Conservation (phyloP, 2,888 invertebrate species). For the Nudaria mundana region DNA sequence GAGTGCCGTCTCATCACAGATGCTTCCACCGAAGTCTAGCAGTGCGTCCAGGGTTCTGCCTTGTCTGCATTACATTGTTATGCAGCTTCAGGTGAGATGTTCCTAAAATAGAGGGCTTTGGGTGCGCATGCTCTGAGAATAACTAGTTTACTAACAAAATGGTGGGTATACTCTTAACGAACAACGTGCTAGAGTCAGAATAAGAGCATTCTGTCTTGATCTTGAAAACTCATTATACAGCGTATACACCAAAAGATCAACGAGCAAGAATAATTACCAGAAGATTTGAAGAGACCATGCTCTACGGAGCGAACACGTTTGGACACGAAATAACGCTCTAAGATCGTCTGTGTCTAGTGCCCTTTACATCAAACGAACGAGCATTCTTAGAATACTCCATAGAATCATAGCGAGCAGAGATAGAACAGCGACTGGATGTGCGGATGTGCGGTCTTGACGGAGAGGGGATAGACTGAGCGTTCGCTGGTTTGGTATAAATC, state of each 20-base stretch:
- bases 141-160: constrained; percentile 2
- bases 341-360: too few relatives aligned
- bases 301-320: neutral
- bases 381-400: constrained; percentile 9
- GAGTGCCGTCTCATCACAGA: constrained; percentile 73
- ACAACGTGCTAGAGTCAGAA: too few relatives aligned
- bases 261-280: too few relatives aligned
- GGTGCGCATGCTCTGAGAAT: constrained; percentile 14
- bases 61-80: constrained; percentile 71
- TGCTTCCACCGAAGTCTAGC: constrained; percentile 72
- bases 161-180: too few relatives aligned
- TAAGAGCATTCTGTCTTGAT: too few relatives aligned
- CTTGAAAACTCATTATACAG: too few relatives aligned
- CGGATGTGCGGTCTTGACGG: neutral
- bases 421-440: constrained; percentile 4
- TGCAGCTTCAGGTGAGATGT: constrained; percentile 77
- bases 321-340: too few relatives aligned
- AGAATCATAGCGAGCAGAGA: constrained; percentile 4
- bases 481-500: constrained; percentile 1
- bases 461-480: constrained; percentile 3
- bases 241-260: too few relatives aligned
- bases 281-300: too few relatives aligned
- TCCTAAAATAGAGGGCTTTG: constrained; percentile 54
- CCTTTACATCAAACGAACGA: constrained; percentile 4
- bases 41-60: constrained; percentile 66